A percentile compares a stretch with the other conserved stretches of the same genome.
Evolutionary conservation across 2,113 vertebrate species (phyloP).

Genomic region (Taxidea taxus): DNA sequence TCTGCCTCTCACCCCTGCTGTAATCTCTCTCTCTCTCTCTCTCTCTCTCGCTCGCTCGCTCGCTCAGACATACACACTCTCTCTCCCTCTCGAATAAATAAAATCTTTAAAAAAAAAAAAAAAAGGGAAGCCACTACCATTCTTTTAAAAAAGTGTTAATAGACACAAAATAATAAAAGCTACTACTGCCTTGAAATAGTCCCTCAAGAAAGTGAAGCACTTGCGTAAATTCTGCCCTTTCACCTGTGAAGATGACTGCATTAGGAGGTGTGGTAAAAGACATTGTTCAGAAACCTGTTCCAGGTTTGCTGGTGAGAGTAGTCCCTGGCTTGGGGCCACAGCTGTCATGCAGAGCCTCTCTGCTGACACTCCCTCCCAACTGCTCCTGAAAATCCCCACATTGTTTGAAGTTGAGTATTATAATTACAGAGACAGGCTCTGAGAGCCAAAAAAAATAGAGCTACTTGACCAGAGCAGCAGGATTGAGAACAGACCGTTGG

Average conservation of each 20-base stretch:
- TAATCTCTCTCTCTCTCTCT: too few relatives aligned
- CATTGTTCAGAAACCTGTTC: background rate
- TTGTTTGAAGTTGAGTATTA: background rate
- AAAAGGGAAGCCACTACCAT: background rate
- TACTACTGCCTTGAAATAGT: background rate
- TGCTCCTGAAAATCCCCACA: background rate
- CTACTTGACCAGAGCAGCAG: background rate
- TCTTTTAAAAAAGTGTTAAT: background rate
- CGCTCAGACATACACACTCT: too few relatives aligned
- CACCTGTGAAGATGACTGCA: background rate
- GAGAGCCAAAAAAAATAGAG: background rate
- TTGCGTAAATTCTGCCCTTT: background rate
- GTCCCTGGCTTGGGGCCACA: background rate
- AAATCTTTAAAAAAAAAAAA: background rate
- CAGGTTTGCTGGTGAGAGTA: background rate
- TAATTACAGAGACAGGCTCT: background rate
- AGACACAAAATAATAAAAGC: constrained; percentile 27
- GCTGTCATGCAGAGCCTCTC: background rate
- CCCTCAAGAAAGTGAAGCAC: background rate
- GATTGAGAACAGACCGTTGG: background rate
- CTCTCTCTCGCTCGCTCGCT: too few relatives aligned
- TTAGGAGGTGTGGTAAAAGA: background rate
- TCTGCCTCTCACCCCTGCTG: too few relatives aligned
- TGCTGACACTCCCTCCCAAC: background rate
- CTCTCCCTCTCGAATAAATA: too few relatives aligned